phyloP scores from a whole-genome alignment of 2,888 invertebrate genomes.

The Argyresthia albistria region DNA sequence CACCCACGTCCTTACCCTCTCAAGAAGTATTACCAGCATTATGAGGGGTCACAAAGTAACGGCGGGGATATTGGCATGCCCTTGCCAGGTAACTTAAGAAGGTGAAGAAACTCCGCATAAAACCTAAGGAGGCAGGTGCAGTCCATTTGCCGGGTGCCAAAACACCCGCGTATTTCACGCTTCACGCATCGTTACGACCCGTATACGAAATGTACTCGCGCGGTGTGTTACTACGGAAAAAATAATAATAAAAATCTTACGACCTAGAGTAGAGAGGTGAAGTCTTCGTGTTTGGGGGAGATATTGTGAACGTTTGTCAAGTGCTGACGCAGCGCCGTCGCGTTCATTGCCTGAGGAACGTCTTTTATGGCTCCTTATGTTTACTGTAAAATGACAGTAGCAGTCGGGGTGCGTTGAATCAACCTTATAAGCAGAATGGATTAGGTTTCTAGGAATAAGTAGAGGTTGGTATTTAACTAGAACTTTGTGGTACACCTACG shows the following conservation, averaged over 20 bases:
- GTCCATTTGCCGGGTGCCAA: slow-evolving; percentile 63
- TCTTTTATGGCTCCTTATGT: slow-evolving; percentile 9
- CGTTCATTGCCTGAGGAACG: not conserved
- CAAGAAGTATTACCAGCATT: slow-evolving; percentile 66
- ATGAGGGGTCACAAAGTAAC: slow-evolving; percentile 70
- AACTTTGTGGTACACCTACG: too few relatives aligned
- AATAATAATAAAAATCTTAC: slow-evolving; percentile 64
- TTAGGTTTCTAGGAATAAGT: too few relatives aligned
- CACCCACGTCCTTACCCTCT: slow-evolving; percentile 41
- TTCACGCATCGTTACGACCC: slow-evolving; percentile 55
- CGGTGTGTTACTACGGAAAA: slow-evolving; percentile 32
- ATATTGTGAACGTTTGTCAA: slow-evolving; percentile 23
- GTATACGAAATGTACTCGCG: slow-evolving; percentile 34
- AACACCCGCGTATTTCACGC: slow-evolving; percentile 67
- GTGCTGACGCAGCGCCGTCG: not conserved
- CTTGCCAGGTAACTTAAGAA: slow-evolving; percentile 56
- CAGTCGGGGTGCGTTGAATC: too few relatives aligned
- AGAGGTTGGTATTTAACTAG: too few relatives aligned
- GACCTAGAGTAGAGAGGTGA: slow-evolving; percentile 35
- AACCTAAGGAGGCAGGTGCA: slow-evolving; percentile 71
- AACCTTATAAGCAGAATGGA: too few relatives aligned
- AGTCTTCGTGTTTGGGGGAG: slow-evolving; percentile 29
- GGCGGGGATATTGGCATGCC: slow-evolving; percentile 63
- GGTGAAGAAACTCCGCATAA: slow-evolving; percentile 69
- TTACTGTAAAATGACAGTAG: too few relatives aligned